A percentile compares a stretch with the other conserved stretches of the same genome.
Conservation (phyloP, 2,888 invertebrate genomes). For the Nudaria mundana region DNA sequence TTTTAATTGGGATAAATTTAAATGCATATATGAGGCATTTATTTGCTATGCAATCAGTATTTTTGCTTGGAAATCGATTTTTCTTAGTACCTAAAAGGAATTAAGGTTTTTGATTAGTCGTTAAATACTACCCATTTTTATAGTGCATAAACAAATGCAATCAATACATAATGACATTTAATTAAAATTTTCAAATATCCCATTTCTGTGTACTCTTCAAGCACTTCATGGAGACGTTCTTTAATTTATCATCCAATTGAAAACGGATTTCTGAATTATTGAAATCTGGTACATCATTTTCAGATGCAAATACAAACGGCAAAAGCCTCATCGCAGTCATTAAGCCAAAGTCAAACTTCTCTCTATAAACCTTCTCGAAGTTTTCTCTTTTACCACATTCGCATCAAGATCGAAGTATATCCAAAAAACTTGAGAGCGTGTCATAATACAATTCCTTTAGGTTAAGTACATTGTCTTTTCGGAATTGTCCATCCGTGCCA, state of each 20-base stretch:
- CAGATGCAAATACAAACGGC: conserved; percentile 38
- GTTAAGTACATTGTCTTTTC: conserved; percentile 35
- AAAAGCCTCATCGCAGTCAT: conserved; percentile 28
- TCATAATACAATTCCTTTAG: conserved; percentile 46
- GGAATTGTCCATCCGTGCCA: conserved; percentile 45
- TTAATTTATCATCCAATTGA: conserved; percentile 28
- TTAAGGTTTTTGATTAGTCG: no score
- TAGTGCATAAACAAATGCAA: no score
- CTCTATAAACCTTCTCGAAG: conserved; percentile 40
- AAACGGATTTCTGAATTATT: conserved; percentile 14
- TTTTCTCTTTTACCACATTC: conserved; percentile 31
- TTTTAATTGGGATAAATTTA: no score
- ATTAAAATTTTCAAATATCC: conserved; percentile 1
- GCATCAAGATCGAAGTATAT: conserved; percentile 43
- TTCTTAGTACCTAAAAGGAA: no score
- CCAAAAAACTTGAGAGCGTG: conserved; percentile 37
- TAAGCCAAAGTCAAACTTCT: conserved; percentile 43
- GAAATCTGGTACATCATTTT: conserved; percentile 38
- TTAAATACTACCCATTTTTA: no score
- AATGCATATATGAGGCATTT: no score
- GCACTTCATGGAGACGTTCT: conserved; percentile 31
- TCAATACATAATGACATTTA: no score
- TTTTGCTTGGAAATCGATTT: no score
- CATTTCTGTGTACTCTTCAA: conserved; percentile 34
- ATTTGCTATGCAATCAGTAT: no score